Evolutionary conservation across 2,888 invertebrate species (phyloP).

Genomic region (Stenchaetothrips biformis): DNA sequence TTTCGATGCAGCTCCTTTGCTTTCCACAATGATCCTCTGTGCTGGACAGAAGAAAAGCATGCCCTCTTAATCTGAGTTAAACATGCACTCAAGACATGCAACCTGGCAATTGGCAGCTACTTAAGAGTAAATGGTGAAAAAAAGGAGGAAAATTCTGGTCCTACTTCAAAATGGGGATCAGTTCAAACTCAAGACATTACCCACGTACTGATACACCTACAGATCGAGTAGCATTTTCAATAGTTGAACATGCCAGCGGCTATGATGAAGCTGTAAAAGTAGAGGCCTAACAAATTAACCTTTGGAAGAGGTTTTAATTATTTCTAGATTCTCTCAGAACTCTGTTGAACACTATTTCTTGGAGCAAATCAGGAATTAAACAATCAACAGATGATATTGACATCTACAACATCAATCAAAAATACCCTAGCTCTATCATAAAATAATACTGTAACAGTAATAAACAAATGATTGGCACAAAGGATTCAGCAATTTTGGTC

Average conservation of each 20-base stretch:
- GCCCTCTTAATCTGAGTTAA: not conserved
- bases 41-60: not conserved
- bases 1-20: too few relatives aligned
- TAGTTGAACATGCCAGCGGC: slow-evolving; percentile 1
- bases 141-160: slow-evolving; percentile 1
- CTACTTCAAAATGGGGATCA: not conserved
- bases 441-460: slow-evolving; percentile 14
- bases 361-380: not conserved
- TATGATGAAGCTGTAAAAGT: slow-evolving; percentile 7
- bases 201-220: slow-evolving; percentile 10
- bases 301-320: too few relatives aligned
- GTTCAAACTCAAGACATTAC: not conserved
- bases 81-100: slow-evolving; percentile 2
- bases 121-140: not conserved
- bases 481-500: not conserved
- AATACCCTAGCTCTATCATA: not conserved
- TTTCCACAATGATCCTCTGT: too few relatives aligned
- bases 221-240: slow-evolving; percentile 1
- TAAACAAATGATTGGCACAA: not conserved
- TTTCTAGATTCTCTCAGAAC: too few relatives aligned
- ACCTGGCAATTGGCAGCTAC: not conserved
- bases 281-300: too few relatives aligned
- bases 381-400: not conserved
- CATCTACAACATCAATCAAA: not conserved
- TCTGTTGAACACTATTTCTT: not conserved